Evolutionary conservation across 2,888 invertebrate genomes (phyloP), one percentile per base, ranked within the genome.

Genomic region (Pterostichus madidus): DNA sequence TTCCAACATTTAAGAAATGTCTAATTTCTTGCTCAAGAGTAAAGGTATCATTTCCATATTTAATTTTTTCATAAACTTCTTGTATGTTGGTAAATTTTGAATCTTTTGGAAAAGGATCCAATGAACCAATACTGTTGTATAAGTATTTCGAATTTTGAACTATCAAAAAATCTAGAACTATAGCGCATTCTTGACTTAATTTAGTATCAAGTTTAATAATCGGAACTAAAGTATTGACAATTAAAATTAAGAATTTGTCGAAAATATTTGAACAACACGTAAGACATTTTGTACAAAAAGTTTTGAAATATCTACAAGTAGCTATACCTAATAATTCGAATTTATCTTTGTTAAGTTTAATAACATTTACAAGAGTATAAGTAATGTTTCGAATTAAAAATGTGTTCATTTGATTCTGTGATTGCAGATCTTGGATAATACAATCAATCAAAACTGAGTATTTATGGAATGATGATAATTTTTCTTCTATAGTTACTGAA

Each of bases 361-460:
- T 91, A 0, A 92, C 89, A 85, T 92, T 90, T 0, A 92, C 87
- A 24, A 94, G 87, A 79, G 91, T 92, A 84, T 92, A 91, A 78
- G 91, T 91, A 5, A 92, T 89, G 85, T 93, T 94, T 85, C 92
- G 91, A 52, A 93, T 90, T 11, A 94, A 87, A 85, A 92, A 93
- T 0, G 90, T 88, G 6, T 91, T 91, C n/a, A 93, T 90, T 0
- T 89, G 86, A 68, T 90, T 87, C 5, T 89, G 87, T n/a, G 90
- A 64, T 2, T 86, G 84, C 5, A 91, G 84, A 24, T 87, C 85
- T 0, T 91, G 89, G 0, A 92, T 86, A 46, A 91, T 87, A 24
- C 91, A 88, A 7, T 92, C 86, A 24, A 89, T 88, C 84, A 94
- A 92, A 1, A 90, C 91, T 3, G 91, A 87, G 85, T 92, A 94